These are phyloP conservation scores for Heliconius melpomene DNA, from an alignment of 1,140 invertebrate species.

Conservation along the genomic window DNA sequence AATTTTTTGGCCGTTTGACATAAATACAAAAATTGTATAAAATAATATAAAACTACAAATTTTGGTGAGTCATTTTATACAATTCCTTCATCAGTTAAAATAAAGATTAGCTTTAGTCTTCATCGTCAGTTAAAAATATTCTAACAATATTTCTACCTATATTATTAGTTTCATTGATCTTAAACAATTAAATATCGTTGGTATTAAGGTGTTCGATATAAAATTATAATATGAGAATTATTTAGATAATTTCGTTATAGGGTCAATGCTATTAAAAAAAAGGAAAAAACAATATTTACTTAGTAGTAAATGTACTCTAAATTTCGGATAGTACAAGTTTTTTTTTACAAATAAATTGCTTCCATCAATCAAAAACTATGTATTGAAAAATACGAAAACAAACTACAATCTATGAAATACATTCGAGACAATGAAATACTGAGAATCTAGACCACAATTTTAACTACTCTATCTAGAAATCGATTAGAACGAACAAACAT, in stretches of 20 bases:
- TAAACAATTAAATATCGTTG: not conserved
- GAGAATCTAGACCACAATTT: not conserved
- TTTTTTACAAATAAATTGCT: too few relatives aligned
- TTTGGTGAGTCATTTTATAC: not conserved
- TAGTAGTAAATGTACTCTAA: too few relatives aligned
- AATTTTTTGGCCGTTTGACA: not conserved
- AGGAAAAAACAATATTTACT: not conserved
- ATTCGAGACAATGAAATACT: conserved; percentile 9
- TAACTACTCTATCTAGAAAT: not conserved
- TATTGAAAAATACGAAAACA: not conserved
- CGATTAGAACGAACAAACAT: not conserved
- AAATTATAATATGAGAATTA: not conserved
- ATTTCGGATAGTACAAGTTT: too few relatives aligned
- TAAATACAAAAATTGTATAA: not conserved
- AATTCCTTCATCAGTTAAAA: not conserved
- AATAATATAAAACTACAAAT: not conserved
- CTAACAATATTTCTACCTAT: not conserved
- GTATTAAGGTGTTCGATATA: not conserved
- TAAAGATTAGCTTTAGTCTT: not conserved
- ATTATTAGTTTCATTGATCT: not conserved
- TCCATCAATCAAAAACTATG: not conserved
- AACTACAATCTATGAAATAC: not conserved
- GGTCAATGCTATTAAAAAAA: not conserved
- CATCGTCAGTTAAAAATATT: conserved; percentile 6
- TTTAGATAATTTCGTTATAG: not conserved